Percentiles rank a stretch among this genome's conserved stretches.
Evolutionary conservation across 2,888 invertebrate genomes (phyloP).

Genomic region (Netelia fuscicornis): DNA sequence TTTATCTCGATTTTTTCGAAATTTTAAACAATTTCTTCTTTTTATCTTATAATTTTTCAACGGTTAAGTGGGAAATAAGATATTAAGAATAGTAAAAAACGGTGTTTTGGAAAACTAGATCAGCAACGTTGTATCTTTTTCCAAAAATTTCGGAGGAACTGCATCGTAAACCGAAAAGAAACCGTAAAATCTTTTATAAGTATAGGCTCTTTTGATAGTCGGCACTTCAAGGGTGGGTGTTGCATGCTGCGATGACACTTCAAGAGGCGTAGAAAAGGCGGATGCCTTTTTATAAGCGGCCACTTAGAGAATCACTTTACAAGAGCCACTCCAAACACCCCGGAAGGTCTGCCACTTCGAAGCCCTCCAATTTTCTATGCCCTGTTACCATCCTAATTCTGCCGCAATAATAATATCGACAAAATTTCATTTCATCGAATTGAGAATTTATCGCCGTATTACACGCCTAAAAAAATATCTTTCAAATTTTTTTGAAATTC

Average conservation of each 20-base stretch:
- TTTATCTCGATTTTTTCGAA: too few relatives aligned
- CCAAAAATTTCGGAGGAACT: slow-evolving; percentile 3
- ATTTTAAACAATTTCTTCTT: too few relatives aligned
- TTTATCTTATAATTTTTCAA: background rate
- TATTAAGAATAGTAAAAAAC: background rate
- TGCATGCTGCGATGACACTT: slow-evolving; percentile 67
- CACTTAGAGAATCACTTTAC: slow-evolving; percentile 77
- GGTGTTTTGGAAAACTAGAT: background rate
- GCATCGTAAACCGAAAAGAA: slow-evolving; percentile 70
- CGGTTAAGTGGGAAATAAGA: background rate
- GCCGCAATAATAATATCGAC: background rate
- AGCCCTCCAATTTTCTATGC: slow-evolving; percentile 33
- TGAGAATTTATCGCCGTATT: background rate
- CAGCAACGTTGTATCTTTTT: background rate
- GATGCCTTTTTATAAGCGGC: slow-evolving; percentile 74
- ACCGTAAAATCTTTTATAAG: slow-evolving; percentile 29
- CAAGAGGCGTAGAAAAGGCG: slow-evolving; percentile 71
- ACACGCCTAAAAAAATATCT: background rate
- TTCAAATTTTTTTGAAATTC: background rate
- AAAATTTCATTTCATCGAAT: too few relatives aligned
- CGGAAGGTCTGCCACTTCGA: background rate
- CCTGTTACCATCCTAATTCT: background rate
- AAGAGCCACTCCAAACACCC: slow-evolving; percentile 70
- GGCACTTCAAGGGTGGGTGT: slow-evolving; percentile 57
- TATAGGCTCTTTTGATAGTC: slow-evolving; percentile 42